These are phyloP conservation scores for Palythoa heliodiscus DNA, from an alignment of 92 coral and sea anemone genomes.

Conservation along the genomic window DNA sequence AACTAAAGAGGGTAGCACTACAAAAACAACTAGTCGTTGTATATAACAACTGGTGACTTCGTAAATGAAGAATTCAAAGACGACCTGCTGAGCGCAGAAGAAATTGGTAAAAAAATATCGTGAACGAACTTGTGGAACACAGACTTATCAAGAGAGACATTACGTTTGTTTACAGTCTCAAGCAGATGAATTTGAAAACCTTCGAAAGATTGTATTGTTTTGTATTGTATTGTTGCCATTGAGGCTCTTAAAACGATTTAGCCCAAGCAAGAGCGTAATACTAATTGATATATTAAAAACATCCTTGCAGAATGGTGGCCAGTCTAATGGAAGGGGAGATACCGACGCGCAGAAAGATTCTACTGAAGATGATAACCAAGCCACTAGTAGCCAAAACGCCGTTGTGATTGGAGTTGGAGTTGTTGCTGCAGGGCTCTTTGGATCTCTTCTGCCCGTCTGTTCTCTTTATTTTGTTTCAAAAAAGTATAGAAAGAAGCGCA, in stretches of 20 bases:
- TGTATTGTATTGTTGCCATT: too few species aligned
- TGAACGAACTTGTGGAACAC: constrained; percentile 52
- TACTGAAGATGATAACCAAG: background rate
- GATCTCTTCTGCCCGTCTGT: constrained; percentile 1
- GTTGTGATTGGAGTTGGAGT: background rate
- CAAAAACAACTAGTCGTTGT: too few species aligned
- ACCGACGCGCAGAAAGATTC: background rate
- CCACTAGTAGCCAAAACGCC: background rate
- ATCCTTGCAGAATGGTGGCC: background rate
- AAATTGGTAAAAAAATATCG: constrained; percentile 31
- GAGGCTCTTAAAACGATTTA: too few species aligned
- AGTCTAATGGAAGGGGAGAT: background rate
- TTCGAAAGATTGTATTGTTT: too few species aligned
- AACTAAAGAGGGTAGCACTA: too few species aligned
- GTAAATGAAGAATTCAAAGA: constrained; percentile 50
- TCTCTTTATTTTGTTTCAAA: background rate
- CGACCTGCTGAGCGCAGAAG: constrained; percentile 59
- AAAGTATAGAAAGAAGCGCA: constrained; percentile 2
- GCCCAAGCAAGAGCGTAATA: background rate
- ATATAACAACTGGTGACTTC: constrained; percentile 61
- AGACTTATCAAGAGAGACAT: constrained; percentile 49
- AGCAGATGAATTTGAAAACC: too few species aligned
- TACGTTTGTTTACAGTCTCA: too few species aligned
- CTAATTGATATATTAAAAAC: background rate
- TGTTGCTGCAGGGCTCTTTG: background rate